These are phyloP conservation scores for Fragum whitleyi DNA, from an alignment of 2,888 invertebrate species.

Conservation along the genomic window DNA sequence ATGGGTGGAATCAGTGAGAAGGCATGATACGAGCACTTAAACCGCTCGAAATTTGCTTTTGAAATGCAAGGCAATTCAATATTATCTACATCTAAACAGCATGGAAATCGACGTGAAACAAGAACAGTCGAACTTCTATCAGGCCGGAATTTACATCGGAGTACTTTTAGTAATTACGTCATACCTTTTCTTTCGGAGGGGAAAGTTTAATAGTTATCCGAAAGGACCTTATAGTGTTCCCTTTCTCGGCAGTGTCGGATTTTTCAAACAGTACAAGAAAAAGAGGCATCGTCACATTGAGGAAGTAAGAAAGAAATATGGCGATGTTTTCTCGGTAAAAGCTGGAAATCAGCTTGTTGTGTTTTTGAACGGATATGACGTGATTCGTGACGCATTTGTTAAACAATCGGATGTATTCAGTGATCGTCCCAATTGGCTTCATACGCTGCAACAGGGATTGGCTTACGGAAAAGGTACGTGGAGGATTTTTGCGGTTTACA, in stretches of 20 bases:
- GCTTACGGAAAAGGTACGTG: conserved; percentile 45
- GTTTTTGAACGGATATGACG: conserved; percentile 54
- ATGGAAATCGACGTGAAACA: not conserved
- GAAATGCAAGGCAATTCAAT: not conserved
- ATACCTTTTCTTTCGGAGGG: not conserved
- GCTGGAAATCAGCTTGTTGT: conserved; percentile 55
- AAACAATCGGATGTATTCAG: conserved; percentile 44
- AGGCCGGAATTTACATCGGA: not conserved
- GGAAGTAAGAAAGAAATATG: conserved; percentile 48
- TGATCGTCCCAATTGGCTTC: conserved; percentile 56
- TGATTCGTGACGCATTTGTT: conserved; percentile 56
- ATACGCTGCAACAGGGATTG: conserved; percentile 34
- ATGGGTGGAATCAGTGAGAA: no score
- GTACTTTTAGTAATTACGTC: not conserved
- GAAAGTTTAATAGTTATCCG: conserved; percentile 14
- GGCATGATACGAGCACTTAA: no score
- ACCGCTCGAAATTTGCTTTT: not conserved
- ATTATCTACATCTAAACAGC: not conserved
- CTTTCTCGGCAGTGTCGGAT: conserved; percentile 39
- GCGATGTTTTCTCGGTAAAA: conserved; percentile 55
- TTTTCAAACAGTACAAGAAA: conserved; percentile 33
- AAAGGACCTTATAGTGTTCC: conserved; percentile 39
- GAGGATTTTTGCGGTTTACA: no score
- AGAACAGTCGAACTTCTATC: not conserved
- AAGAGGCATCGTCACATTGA: conserved; percentile 35